Evolutionary conservation across 2,888 invertebrate species (phyloP).

Genomic region (Chrysodeixis includens): DNA sequence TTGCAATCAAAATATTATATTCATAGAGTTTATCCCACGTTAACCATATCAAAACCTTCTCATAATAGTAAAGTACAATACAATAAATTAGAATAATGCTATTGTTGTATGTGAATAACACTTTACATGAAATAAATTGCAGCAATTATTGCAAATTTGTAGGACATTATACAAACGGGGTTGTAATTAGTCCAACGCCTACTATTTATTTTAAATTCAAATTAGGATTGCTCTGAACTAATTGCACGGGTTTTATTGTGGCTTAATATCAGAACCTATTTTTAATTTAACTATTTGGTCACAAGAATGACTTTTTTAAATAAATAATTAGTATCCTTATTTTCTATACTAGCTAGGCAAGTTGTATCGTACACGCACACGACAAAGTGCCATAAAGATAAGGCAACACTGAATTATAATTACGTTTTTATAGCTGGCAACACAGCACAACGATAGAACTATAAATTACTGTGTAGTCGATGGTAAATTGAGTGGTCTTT

Average conservation of each 20-base stretch:
- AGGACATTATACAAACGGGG: constrained; percentile 28
- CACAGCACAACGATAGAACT: constrained; percentile 10
- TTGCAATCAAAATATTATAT: constrained; percentile 55
- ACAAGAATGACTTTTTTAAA: background rate
- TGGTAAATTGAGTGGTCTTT: constrained; percentile 26
- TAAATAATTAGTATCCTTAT: background rate
- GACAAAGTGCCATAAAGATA: background rate
- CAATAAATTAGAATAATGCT: too few relatives aligned
- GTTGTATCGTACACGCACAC: background rate
- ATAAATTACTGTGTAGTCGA: constrained; percentile 34
- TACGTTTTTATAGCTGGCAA: constrained; percentile 15
- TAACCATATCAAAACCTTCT: background rate
- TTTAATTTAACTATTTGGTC: constrained; percentile 8
- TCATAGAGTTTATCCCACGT: constrained; percentile 24
- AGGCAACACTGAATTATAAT: constrained; percentile 21
- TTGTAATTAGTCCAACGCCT: constrained; percentile 40
- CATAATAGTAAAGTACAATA: background rate
- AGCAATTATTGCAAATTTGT: constrained; percentile 35
- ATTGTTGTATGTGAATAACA: too few relatives aligned
- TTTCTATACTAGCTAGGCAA: background rate
- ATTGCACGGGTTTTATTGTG: background rate
- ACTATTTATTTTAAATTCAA: constrained; percentile 51
- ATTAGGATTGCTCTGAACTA: constrained; percentile 41
- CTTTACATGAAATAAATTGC: constrained; percentile 28
- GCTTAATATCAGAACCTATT: constrained; percentile 5